phyloP scores from a whole-genome alignment of 2,888 invertebrate genomes.

The Habroteleia sp. region DNA sequence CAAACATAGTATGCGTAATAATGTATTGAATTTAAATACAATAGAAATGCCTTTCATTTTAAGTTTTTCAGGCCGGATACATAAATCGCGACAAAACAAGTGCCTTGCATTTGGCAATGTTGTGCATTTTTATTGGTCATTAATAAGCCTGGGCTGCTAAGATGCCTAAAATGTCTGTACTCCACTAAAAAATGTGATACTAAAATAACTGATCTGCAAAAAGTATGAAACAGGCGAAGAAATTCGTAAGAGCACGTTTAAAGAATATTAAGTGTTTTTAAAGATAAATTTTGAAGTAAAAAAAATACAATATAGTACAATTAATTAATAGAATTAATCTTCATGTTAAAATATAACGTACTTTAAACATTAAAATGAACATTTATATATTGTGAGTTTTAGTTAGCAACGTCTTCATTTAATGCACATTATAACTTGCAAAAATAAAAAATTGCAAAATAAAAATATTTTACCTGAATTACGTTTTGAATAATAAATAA shows the following conservation, averaged over 20 bases:
- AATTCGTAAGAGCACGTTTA: conserved; percentile 12
- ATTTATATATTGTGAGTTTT: no score
- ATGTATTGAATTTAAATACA: conserved; percentile 42
- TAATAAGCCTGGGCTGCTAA: conserved; percentile 36
- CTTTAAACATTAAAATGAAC: no score
- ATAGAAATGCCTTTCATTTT: conserved; percentile 42
- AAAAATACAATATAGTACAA: conserved; percentile 5
- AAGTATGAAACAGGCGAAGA: conserved; percentile 19
- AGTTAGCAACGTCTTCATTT: no score
- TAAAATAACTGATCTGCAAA: conserved; percentile 47
- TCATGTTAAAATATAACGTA: no score
- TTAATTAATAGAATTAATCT: background rate
- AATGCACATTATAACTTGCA: no score
- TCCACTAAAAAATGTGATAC: conserved; percentile 35
- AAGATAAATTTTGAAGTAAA: conserved; percentile 25
- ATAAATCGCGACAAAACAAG: conserved; percentile 52
- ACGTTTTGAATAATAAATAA: no score
- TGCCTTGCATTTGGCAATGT: conserved; percentile 39
- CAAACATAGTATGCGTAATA: conserved; percentile 19
- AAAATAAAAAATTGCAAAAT: no score
- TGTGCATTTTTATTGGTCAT: conserved; percentile 53
- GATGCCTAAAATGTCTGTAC: conserved; percentile 33
- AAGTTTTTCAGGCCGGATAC: conserved; percentile 47
- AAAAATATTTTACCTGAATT: no score
- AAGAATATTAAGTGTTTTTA: conserved; percentile 28